A percentile compares a stretch with the other conserved stretches of the same genome.
Conservation (phyloP, 53 echinoderm and acorn worm genomes). For the Luidia sarsii region DNA sequence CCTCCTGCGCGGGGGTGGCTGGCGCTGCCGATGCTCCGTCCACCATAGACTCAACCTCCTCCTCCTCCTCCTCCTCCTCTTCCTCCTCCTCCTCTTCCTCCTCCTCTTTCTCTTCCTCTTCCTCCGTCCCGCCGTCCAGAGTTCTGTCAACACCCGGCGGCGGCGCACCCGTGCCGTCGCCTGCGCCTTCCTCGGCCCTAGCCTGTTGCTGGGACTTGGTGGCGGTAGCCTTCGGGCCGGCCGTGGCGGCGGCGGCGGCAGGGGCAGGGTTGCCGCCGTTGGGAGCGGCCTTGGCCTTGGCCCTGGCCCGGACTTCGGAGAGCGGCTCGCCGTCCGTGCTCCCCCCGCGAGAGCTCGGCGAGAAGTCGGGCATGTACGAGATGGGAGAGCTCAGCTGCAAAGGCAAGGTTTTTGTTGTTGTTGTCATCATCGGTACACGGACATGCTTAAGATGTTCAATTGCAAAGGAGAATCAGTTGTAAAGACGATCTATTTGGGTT, state of each 20-base stretch:
- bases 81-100: too few relatives aligned
- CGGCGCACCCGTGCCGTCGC: not conserved
- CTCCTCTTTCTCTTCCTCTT: too few relatives aligned
- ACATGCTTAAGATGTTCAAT: too few relatives aligned
- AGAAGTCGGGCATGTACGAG: slow-evolving; percentile 24
- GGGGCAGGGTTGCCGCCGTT: not conserved
- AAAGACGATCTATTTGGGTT: not conserved
- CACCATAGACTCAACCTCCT: too few relatives aligned
- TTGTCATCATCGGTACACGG: too few relatives aligned
- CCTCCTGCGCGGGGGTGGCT: slow-evolving; percentile 36
- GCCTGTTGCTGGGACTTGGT: not conserved
- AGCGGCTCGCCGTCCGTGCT: slow-evolving; percentile 48
- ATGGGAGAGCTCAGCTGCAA: slow-evolving; percentile 25
- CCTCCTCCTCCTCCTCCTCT: too few relatives aligned
- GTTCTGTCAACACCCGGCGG: not conserved
- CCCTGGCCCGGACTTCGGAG: not conserved
- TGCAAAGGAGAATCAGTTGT: not conserved
- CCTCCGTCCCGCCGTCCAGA: too few relatives aligned
- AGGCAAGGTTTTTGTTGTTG: not conserved
- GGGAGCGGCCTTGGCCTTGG: not conserved
- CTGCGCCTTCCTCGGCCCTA: too few relatives aligned
- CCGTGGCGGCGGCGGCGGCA: not conserved
- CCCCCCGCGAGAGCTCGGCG: slow-evolving; percentile 33
- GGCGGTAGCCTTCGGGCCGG: not conserved
- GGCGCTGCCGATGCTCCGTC: not conserved